A percentile compares a stretch with the other conserved stretches of the same genome.
phyloP scores from a whole-genome alignment of 2,797 vertebrate species.

The Capromys pilorides region DNA sequence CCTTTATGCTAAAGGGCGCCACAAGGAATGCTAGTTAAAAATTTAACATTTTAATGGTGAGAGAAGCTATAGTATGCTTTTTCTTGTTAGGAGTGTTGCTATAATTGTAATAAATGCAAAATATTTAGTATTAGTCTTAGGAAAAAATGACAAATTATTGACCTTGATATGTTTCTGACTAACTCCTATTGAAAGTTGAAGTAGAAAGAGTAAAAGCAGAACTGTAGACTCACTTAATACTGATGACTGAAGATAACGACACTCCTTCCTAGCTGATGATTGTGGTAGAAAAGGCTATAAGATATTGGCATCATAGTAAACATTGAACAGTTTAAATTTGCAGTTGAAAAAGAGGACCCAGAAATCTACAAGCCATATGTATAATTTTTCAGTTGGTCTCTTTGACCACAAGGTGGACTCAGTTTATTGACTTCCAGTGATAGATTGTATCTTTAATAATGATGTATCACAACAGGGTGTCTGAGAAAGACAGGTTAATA shows the following conservation, averaged over 20 bases:
- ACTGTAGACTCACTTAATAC: neutral
- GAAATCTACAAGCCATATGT: neutral
- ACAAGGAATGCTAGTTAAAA: slow-evolving; percentile 22
- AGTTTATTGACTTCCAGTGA: neutral
- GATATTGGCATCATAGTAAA: neutral
- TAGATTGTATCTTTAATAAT: neutral
- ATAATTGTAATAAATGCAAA: neutral
- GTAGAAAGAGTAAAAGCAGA: neutral
- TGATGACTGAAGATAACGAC: neutral
- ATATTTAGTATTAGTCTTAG: neutral
- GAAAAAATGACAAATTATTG: neutral
- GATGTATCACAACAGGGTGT: neutral
- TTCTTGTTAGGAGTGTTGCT: neutral
- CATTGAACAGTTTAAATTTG: neutral
- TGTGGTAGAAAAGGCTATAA: neutral
- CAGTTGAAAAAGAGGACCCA: neutral
- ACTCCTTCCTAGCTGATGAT: neutral
- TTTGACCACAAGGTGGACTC: neutral
- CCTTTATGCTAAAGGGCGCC: slow-evolving; percentile 3
- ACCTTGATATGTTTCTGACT: neutral
- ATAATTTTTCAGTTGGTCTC: neutral
- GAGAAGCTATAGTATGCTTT: neutral
- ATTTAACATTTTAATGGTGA: neutral
- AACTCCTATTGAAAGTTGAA: neutral
- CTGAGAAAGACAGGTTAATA: neutral